Base-by-base conservation (phyloP, 1,140 invertebrate genomes). In the Nasonia longicornis region DNA sequence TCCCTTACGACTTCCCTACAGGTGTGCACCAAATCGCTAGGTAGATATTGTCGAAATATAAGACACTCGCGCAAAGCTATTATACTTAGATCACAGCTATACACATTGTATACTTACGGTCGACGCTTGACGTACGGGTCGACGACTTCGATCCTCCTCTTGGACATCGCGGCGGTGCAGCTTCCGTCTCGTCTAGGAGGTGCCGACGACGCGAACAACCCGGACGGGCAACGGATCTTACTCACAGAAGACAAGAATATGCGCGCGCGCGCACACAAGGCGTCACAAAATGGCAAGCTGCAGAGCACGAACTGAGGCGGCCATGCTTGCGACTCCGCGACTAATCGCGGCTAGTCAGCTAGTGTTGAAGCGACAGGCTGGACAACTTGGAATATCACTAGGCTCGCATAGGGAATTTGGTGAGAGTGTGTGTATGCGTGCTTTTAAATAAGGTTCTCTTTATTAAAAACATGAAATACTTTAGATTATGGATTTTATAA, bases 121-220 rank as follows among this genome's bases (percentile, higher is more conserved):
- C 94, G 95, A 87, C 94, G 92, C 86, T 96, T 96, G 77, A 95
- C 91, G 88, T 95, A 96, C 4, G 95, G 95, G 88, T 96, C 95
- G 83, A 95, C 92, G 38, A 96, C 94, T 91, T 96, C 95, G 86
- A 96, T 96, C 87, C 95, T 93, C 83, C 95, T 92, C 88, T 96
- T 96, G 26, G 95, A 96, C 95, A 96, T 96, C 75, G 83, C 52
- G 52, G 16, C 20, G 52, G 20, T 58, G 52, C 52, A 58, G 6
- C 20, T 58, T n/a, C 20, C 52, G 52, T 58, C 52, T 58, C 16
- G 20, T 58, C 52, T 16, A 58, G 52, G 16, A 58, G 16, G 52
- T 58, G 52, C 52, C 52, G 52, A 58, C 52, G 52, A 58, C 20
- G 52, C 52, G 31, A 72, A 38, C 14, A 72, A 72, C 38, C 31